phyloP scores from a whole-genome alignment of 2,888 invertebrate species.

The Pemphredon lugubris region DNA sequence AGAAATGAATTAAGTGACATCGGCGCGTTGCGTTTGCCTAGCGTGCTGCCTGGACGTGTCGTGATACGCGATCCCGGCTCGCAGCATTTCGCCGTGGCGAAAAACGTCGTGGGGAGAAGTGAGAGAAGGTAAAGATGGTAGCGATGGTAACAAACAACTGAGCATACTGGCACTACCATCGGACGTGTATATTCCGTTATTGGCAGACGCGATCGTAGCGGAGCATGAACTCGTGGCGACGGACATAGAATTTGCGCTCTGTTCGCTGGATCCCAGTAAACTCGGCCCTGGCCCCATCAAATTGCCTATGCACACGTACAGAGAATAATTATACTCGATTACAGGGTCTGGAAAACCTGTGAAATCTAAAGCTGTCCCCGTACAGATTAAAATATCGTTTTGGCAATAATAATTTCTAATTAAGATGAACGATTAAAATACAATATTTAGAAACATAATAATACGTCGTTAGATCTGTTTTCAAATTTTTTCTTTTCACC shows the following conservation, averaged over 20 bases:
- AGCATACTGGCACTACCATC: conserved; percentile 72
- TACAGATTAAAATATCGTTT: no score
- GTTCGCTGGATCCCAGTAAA: conserved; percentile 61
- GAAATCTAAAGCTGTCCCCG: no score
- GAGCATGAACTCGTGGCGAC: conserved; percentile 63
- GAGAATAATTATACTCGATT: no score
- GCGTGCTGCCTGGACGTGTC: conserved; percentile 71
- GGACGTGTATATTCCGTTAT: conserved; percentile 71
- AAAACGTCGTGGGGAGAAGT: conserved; percentile 73
- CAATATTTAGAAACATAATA: no score
- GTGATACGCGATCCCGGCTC: conserved; percentile 73
- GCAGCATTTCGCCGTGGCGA: conserved; percentile 72
- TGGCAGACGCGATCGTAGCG: conserved; percentile 64
- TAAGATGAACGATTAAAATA: no score
- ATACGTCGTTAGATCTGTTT: no score
- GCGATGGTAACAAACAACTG: conserved; percentile 71
- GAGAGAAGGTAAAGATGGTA: conserved; percentile 70
- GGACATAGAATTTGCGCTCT: conserved; percentile 55
- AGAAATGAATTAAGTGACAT: conserved; percentile 74
- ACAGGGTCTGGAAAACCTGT: no score
- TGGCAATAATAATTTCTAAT: no score
- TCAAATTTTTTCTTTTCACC: no score
- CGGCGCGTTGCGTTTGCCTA: conserved; percentile 71
- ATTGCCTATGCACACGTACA: no score
- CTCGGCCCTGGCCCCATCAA: conserved; percentile 65